These are phyloP conservation scores for Aurelia sp. DNA, from an alignment of 30 jellyfish, hydroid and myxozoan species.

Conservation along the genomic window DNA sequence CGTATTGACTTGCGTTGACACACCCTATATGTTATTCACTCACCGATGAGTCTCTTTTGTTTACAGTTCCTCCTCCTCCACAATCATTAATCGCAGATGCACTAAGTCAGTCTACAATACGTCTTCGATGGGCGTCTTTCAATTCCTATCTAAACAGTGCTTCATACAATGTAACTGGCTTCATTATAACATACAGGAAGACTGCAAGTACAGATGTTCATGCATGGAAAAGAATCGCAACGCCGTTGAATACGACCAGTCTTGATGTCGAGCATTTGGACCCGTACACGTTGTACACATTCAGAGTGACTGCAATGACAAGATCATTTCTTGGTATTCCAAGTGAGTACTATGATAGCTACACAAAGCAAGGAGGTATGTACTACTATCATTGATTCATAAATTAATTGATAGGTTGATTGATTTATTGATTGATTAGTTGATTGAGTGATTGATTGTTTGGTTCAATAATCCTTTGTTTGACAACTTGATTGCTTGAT, in stretches of 20 bases:
- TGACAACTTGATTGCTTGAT: no score
- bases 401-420: no score
- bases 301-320: constrained; percentile 10
- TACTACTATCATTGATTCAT: no score
- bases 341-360: constrained; percentile 3
- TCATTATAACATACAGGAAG: constrained; percentile 8
- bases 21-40: neutral
- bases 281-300: neutral
- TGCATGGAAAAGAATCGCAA: neutral
- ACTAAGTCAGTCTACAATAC: neutral
- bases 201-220: neutral
- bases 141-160: neutral
- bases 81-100: neutral
- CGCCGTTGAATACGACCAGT: neutral
- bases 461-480: no score
- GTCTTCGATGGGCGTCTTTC: constrained; percentile 12
- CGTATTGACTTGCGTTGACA: no score
- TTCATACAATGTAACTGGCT: constrained; percentile 20
- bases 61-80: constrained; percentile 26
- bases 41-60: neutral
- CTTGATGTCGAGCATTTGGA: constrained; percentile 15
- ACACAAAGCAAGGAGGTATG: constrained; percentile 32
- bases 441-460: no score
- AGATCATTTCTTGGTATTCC: constrained; percentile 17
- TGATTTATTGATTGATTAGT: no score